Evolutionary conservation across 1,140 invertebrate genomes (phyloP), one percentile per base, ranked within the genome.

Genomic region (Agrilus planipennis): DNA sequence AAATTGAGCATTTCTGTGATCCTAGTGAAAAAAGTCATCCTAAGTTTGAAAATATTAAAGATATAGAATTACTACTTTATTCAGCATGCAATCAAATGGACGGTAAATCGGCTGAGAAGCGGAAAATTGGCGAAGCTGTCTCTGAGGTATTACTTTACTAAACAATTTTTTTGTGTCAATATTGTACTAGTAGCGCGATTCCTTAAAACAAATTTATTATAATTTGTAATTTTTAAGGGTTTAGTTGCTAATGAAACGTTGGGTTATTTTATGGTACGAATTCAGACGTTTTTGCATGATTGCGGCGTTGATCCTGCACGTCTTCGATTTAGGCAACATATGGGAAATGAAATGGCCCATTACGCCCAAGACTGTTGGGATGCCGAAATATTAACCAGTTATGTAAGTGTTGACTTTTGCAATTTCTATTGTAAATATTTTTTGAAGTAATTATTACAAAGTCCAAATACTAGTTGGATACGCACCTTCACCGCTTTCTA

Each of bases 331-430:
- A 75, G 96, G 28, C 96, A 99, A 60, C 96, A 99, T 57, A 90
- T 99, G 87, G 73, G 78, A 39, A 99, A 99, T 69, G 96, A 99
- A 71, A 99, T 99, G 94, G 96, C 96, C 53, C 96, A 99, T 70
- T 99, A 99, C 69, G 96, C 96, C n/a, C 87, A 88, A 65, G 95
- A 99, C 60, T 98, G 94, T 57, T 99, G 94, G 94, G 94, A 99
- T 73, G 93, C 92, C 4, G 93, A 98, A 63, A 86, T 83, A 56
- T 73, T 94, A 4, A 94, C 92, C 11, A 93, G 90, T 40, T 93
- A 92, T 67, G 79, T 81, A 64, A 71, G 64, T 61, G 31, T 3
- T 14, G 7, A 2, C 18, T 20, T 2, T 3, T 20, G 6, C 23
- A 25, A 7, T 7, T 25, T 25, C 16, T 7, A 34, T 15, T 39